Evolutionary conservation across 1,140 invertebrate species (phyloP).

Genomic region (Lanistes nyassanus): DNA sequence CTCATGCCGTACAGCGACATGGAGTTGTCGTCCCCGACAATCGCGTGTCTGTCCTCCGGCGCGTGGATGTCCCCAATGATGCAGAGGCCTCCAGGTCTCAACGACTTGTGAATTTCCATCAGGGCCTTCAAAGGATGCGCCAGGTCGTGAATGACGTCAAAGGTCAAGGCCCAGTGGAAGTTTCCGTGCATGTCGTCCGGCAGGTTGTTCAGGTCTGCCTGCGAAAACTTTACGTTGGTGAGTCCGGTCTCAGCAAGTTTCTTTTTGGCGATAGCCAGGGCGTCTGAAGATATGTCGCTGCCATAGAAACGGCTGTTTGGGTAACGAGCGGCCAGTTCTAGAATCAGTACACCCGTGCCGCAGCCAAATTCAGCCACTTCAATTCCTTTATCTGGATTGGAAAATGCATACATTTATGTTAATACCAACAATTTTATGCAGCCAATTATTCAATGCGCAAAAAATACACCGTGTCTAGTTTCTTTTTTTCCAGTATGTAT

Average conservation of each 20-base stretch:
- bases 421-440: too few species aligned
- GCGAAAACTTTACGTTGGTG: constrained; percentile 18
- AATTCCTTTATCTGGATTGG: constrained; percentile 13
- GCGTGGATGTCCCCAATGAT: constrained; percentile 25
- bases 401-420: too few species aligned
- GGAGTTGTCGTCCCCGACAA: constrained; percentile 13
- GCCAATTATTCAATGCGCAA: too few species aligned
- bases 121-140: constrained; percentile 19
- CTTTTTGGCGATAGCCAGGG: constrained; percentile 9
- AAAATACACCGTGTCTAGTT: too few species aligned
- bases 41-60: neutral
- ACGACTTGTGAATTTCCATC: constrained; percentile 5
- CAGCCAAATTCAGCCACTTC: constrained; percentile 25
- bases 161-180: constrained; percentile 18
- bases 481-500: too few species aligned
- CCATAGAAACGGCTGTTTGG: constrained; percentile 29
- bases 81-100: constrained; percentile 10
- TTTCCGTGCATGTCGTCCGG: constrained; percentile 6
- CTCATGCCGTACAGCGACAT: constrained; percentile 25
- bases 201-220: constrained; percentile 13
- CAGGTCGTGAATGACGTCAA: constrained; percentile 27
- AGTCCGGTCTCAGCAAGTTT: constrained; percentile 8
- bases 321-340: constrained; percentile 12
- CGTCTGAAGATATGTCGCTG: constrained; percentile 21
- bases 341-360: constrained; percentile 20